Percentiles rank a stretch among this genome's conserved stretches.
phyloP scores from a whole-genome alignment of 2,888 invertebrate species.

The Dicyrtoma fusca region DNA sequence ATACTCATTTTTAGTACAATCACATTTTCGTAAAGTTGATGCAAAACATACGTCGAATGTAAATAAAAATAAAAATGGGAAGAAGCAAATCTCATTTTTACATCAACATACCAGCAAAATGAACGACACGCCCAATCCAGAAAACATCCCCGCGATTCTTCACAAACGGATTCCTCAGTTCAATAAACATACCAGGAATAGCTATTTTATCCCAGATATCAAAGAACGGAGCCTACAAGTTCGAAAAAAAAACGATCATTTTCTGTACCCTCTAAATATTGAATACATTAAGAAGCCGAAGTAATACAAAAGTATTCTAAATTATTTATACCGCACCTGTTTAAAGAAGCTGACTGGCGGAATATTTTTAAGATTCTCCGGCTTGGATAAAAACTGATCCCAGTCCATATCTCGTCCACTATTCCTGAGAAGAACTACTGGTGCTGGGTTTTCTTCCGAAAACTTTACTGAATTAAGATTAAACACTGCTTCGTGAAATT shows the following conservation, averaged over 20 bases:
- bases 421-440: no score
- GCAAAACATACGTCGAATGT: not conserved
- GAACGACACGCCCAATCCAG: conserved; percentile 41
- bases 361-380: not conserved
- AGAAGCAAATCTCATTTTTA: not conserved
- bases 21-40: not conserved
- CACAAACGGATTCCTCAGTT: conserved; percentile 41
- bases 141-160: conserved; percentile 31
- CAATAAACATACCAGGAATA: conserved; percentile 34
- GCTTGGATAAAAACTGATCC: not conserved
- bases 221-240: conserved; percentile 41
- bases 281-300: not conserved
- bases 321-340: not conserved
- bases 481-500: no score
- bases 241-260: not conserved
- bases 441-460: no score
- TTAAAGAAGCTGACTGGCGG: not conserved
- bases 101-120: conserved; percentile 44
- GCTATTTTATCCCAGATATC: conserved; percentile 40
- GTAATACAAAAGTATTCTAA: not conserved
- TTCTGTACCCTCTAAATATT: not conserved
- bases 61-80: not conserved
- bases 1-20: not conserved
- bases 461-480: no score
- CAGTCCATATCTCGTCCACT: conserved; percentile 1